Evolutionary conservation across 2,113 vertebrate species (phyloP).

Genomic region (Pachycephala philippinensis): DNA sequence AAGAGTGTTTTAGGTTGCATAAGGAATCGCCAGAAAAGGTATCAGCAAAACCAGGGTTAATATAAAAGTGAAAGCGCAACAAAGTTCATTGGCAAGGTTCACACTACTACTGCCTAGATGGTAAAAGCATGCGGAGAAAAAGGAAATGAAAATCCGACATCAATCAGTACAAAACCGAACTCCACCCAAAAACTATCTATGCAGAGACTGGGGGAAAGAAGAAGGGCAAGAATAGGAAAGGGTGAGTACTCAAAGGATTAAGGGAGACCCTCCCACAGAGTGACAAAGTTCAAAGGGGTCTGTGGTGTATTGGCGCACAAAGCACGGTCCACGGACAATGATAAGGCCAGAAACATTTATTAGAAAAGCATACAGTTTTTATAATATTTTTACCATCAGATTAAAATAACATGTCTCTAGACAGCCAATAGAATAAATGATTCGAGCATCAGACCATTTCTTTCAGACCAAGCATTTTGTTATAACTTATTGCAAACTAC

Average conservation of each 20-base stretch:
- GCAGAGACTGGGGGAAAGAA: neutral
- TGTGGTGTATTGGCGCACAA: fast-evolving
- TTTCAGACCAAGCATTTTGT: too few relatives aligned
- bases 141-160: neutral
- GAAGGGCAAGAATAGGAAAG: neutral
- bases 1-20: neutral
- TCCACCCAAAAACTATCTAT: neutral
- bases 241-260: neutral
- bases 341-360: too few relatives aligned
- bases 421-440: too few relatives aligned
- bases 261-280: neutral
- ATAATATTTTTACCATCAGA: too few relatives aligned
- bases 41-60: neutral
- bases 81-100: neutral
- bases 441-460: too few relatives aligned
- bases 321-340: too few relatives aligned
- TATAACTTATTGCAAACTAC: too few relatives aligned
- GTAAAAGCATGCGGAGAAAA: fast-evolving
- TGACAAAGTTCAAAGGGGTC: neutral
- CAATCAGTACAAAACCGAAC: fast-evolving
- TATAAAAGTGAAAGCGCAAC: fast-evolving
- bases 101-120: neutral
- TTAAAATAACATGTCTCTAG: too few relatives aligned
- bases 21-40: neutral
- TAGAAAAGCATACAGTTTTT: too few relatives aligned